Base-by-base conservation (phyloP, 35 echinoderm and acorn worm genomes). In the Nesometra sesokonis region DNA sequence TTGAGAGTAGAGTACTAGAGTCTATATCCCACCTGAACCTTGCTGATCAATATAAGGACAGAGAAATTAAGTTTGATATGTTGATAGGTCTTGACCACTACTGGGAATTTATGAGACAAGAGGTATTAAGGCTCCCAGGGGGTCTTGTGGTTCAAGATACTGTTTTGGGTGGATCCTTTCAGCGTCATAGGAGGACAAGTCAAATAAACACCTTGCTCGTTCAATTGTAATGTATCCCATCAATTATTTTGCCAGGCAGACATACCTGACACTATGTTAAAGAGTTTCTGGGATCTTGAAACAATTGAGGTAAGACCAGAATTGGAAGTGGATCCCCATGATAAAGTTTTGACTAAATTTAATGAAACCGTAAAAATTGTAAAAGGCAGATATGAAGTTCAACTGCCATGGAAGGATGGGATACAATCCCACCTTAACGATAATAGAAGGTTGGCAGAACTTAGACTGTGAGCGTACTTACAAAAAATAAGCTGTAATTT, bases 341-440 rank as follows among this genome's bases (percentile, higher is more conserved):
- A 87, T 87, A 43, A 15, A 43, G 77, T 80, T 78, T 77, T 87
- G 86, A 87, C 7, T 27, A 79, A 76, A 78, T 87, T 87, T 38
- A 37, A 80, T 87, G 77, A 87, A 37, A 80, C 40, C 77, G 37
- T 80, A 33, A 3, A 57, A 57, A 17, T 35, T 17, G 85, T 86
- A 77, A 67, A 77, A 80, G 77, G 86, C 27, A 33, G 86, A 77
- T 87, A 87, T 76, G 84, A 86, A 43, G 84, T 86, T n/a, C n/a
- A n/a, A n/a, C n/a, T n/a, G n/a, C n/a, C n/a, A n/a, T n/a, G n/a
- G n/a, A n/a, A n/a, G n/a, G 86, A 87, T 29, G 86, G 86, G 2
- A 87, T 36, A 23, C 32, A 87, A 30, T 27, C 77, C 11, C 33
- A 27, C 32, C 57, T 78, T 38, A 15, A 80, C 77, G 57, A 87